Percentiles rank a stretch among this genome's conserved stretches.
phyloP scores from a whole-genome alignment of 2,113 vertebrate species.

The Hippocampus mohnikei region DNA sequence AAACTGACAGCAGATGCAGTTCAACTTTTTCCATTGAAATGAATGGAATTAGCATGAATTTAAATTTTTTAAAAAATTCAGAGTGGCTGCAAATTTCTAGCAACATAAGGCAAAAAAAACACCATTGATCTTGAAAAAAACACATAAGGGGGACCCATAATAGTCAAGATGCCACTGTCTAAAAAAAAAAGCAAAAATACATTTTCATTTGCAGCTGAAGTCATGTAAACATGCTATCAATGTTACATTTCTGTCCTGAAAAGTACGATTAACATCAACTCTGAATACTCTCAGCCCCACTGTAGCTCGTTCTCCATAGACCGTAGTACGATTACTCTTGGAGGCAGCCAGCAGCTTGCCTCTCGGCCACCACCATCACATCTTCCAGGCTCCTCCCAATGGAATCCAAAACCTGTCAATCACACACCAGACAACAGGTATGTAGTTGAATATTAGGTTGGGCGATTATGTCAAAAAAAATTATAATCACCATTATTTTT shows the following conservation, averaged over 20 bases:
- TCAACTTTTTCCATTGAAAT: too few species aligned
- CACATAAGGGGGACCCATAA: too few species aligned
- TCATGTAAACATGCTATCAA: neutral
- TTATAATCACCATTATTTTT: too few species aligned
- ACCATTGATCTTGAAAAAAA: too few species aligned
- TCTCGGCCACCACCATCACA: conserved; percentile 7
- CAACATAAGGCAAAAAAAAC: too few species aligned
- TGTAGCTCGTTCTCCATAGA: conserved; percentile 61
- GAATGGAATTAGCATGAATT: too few species aligned
- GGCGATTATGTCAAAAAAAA: too few species aligned
- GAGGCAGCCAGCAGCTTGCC: conserved; percentile 43
- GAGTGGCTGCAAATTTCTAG: too few species aligned
- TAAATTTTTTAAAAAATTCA: too few species aligned
- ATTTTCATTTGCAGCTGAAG: neutral
- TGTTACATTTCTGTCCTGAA: conserved; percentile 17
- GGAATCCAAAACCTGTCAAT: conserved; percentile 33
- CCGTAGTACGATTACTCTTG: conserved; percentile 42
- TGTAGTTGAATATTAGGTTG: neutral
- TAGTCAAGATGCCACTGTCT: too few species aligned
- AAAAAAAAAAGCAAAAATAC: too few species aligned
- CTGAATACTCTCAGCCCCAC: conserved; percentile 62
- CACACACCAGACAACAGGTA: conserved; percentile 49
- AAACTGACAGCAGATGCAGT: too few species aligned
- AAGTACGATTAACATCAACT: conserved; percentile 45
- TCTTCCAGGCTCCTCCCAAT: conserved; percentile 24